Evolutionary conservation across 2,888 invertebrate genomes (phyloP).

Genomic region (Galeruca laticollis): DNA sequence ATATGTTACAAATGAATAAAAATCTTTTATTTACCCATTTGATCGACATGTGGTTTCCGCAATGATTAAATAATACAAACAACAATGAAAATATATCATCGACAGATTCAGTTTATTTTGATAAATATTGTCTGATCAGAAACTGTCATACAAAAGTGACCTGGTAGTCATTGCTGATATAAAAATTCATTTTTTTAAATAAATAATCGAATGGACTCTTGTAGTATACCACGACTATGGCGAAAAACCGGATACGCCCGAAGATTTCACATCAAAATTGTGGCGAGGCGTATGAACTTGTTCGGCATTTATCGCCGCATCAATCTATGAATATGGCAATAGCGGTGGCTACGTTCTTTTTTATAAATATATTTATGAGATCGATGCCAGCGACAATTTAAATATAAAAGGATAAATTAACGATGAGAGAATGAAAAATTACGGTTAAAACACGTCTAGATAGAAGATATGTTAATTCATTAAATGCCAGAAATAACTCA

Average conservation of each 20-base stretch:
- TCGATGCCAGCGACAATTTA: conserved; percentile 37
- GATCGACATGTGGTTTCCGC: too few species aligned
- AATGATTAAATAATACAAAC: too few species aligned
- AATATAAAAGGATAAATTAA: conserved; percentile 44
- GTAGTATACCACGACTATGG: not conserved
- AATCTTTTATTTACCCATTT: too few species aligned
- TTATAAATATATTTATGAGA: conserved; percentile 29
- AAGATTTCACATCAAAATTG: conserved; percentile 29
- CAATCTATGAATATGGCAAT: conserved; percentile 36
- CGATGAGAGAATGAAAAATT: conserved; percentile 41
- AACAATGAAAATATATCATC: too few species aligned
- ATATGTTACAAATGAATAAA: too few species aligned
- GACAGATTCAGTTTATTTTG: too few species aligned
- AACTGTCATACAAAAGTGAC: too few species aligned
- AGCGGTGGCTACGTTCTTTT: conserved; percentile 19
- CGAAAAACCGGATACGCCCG: conserved; percentile 18
- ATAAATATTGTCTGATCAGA: too few species aligned
- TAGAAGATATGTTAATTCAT: conserved; percentile 27
- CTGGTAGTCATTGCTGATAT: too few species aligned
- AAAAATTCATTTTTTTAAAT: too few species aligned
- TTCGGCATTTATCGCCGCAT: conserved; percentile 34
- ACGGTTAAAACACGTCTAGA: conserved; percentile 18
- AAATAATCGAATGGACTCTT: too few species aligned
- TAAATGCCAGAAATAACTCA: conserved; percentile 10
- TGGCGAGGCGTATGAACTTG: conserved; percentile 31